Conservation (phyloP, 2,113 vertebrate species). For the Oplegnathus fasciatus region DNA sequence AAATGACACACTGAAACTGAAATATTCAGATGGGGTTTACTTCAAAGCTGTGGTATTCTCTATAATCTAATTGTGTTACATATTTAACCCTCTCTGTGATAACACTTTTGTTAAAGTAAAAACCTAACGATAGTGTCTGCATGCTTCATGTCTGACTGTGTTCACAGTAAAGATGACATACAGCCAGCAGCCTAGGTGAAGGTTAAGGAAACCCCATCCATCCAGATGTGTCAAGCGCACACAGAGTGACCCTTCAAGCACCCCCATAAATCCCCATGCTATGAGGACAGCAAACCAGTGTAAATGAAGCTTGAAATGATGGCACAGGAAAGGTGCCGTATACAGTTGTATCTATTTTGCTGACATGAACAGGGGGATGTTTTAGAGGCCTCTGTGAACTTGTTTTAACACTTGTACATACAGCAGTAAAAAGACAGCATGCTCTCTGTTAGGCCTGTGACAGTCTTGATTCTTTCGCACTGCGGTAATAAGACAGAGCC, state of each 20-base stretch:
- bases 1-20: neutral
- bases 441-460: conserved; percentile 22
- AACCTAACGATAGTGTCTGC: neutral
- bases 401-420: neutral
- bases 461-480: neutral
- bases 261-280: conserved; percentile 50
- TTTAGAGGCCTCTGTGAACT: conserved; percentile 17
- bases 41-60: neutral
- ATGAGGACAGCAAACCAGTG: conserved; percentile 1
- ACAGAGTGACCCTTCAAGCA: conserved; percentile 25
- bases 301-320: conserved; percentile 41
- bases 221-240: conserved; percentile 46
- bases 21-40: neutral
- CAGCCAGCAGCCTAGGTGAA: conserved; percentile 42
- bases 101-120: neutral
- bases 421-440: neutral
- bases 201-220: conserved; percentile 23
- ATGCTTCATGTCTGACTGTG: conserved; percentile 23
- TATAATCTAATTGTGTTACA: neutral
- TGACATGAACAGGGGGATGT: conserved; percentile 13
- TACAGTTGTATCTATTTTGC: conserved; percentile 35
- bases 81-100: neutral
- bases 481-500: neutral
- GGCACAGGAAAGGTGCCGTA: neutral
- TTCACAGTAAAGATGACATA: conserved; percentile 44